Conservation (phyloP, 1,140 invertebrate species). For the Rhyacophila brunnea region DNA sequence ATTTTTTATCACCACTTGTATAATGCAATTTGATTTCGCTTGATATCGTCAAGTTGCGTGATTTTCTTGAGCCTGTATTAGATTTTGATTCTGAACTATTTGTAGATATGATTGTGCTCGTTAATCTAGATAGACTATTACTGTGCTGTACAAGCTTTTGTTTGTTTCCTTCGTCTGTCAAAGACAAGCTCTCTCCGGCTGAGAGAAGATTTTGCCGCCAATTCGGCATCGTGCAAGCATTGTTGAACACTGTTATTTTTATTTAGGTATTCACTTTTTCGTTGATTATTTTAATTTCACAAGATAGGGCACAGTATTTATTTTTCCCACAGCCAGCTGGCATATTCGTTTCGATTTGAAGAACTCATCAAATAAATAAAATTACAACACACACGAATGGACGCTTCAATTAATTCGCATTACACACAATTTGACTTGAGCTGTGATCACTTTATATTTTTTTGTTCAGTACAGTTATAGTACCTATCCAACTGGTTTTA, state of each 20-base stretch:
- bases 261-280: no score
- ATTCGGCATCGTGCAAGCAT: slow-evolving; percentile 44
- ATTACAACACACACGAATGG: no score
- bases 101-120: slow-evolving; percentile 3
- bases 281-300: no score
- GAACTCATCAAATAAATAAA: no score
- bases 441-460: no score
- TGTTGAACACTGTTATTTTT: background rate
- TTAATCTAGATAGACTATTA: slow-evolving; percentile 40
- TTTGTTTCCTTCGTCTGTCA: slow-evolving; percentile 29
- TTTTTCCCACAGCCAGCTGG: no score
- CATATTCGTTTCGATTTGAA: no score
- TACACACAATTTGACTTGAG: no score
- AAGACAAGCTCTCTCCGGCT: slow-evolving; percentile 51
- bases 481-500: no score
- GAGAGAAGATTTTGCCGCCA: slow-evolving; percentile 56
- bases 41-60: background rate
- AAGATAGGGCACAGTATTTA: no score
- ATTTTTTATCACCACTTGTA: slow-evolving; percentile 36
- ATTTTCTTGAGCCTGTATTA: slow-evolving; percentile 18
- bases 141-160: slow-evolving; percentile 39
- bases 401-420: no score
- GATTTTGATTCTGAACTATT: slow-evolving; percentile 1
- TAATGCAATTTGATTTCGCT: background rate
- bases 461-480: no score